Base-by-base conservation (phyloP, 2,113 vertebrate genomes). In the Brachionichthys hirsutus region DNA sequence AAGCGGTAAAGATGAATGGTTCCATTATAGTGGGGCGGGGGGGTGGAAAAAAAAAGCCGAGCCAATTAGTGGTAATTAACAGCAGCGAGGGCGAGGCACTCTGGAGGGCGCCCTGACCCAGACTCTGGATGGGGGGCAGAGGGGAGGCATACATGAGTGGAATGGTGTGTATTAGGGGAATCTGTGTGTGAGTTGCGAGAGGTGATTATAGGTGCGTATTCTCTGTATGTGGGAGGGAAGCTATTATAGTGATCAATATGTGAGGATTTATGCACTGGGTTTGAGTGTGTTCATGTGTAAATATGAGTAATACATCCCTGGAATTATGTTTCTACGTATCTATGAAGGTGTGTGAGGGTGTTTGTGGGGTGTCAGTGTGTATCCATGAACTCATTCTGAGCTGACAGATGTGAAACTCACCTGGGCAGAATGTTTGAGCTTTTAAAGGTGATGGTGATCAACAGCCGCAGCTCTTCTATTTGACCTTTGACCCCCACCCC, bases 21-120 rank as follows among this genome's bases (percentile, higher is more conserved):
- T 90, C 81, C 88, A 91, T 90, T 90, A 89, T 85, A 81, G 84
- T 67, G 44, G 59, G 67, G 62, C 69, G 44, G 59, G 67, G 62
- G 68, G 74, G 54, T 77, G 66, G 41, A 59, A 70, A 65, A 75
- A 85, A 76, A 20, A 82, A 89, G 85, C 75, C 5, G 59, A 84
- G 85, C 86, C 89, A 89, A 91, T 91, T 90, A 91, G 84, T 67
- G 71, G 84, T 91, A 90, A 90, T 90, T 91, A 91, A 90, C 75
- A 87, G 80, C 52, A 34, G 77, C 67, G 85, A 87, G 83, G 83
- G 87, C 51, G 70, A 76, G 49, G 55, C 52, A 30, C 73, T 73
- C 83, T 81, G 81, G 84, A 90, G 88, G 85, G 79, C 82, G 85
- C 59, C 58, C 75, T 78, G 86, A 90, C 84, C 87, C 48, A 51